Percentiles rank a stretch among this genome's conserved stretches.
phyloP scores from a whole-genome alignment of 2,113 vertebrate species.

The Apodemus speciosus region DNA sequence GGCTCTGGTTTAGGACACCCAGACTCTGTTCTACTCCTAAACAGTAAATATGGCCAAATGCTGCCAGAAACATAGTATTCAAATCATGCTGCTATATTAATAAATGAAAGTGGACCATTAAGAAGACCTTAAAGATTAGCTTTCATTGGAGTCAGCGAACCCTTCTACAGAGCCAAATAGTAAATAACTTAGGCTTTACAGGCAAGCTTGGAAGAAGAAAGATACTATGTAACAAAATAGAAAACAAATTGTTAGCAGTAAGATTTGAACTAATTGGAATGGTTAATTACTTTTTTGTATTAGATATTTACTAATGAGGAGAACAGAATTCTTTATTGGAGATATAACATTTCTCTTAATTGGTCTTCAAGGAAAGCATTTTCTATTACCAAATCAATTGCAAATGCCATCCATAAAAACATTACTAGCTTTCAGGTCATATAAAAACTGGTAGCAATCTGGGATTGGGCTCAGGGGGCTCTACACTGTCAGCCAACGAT shows the following conservation, averaged over 20 bases:
- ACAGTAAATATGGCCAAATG: background rate
- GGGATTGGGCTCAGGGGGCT: background rate
- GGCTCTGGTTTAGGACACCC: background rate
- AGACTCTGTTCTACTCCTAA: background rate
- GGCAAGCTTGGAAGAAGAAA: background rate
- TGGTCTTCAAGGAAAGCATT: slow-evolving; percentile 37
- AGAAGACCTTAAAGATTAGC: background rate
- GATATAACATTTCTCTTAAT: slow-evolving; percentile 33
- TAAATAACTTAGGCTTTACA: background rate
- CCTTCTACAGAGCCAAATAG: background rate
- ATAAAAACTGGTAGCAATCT: slow-evolving; percentile 5
- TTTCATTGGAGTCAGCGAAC: background rate
- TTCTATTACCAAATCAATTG: slow-evolving; percentile 27
- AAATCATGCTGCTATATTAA: background rate
- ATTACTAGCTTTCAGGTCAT: background rate
- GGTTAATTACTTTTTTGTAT: background rate
- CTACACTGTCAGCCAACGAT: background rate
- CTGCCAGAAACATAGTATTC: background rate
- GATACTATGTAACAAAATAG: background rate
- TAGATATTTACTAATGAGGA: slow-evolving; percentile 3
- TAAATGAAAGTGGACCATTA: background rate
- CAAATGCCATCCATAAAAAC: slow-evolving; percentile 41
- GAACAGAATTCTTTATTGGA: slow-evolving; percentile 51
- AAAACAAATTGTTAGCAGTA: slow-evolving; percentile 29
- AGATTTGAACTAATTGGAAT: slow-evolving; percentile 24